phyloP scores from a whole-genome alignment of 2,797 vertebrate genomes.

The Distichodus sexfasciatus region DNA sequence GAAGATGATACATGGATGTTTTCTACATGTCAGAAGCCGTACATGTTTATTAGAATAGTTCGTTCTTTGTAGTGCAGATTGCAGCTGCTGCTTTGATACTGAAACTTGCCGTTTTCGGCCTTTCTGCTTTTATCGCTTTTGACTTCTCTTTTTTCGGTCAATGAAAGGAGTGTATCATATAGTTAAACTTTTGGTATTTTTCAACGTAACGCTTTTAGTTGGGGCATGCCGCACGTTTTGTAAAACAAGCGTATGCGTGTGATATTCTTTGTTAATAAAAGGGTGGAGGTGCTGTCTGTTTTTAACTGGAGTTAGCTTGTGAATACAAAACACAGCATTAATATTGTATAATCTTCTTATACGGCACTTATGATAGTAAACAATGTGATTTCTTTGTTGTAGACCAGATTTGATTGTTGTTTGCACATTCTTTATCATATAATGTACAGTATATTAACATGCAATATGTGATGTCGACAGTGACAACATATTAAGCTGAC shows the following conservation, averaged over 20 bases:
- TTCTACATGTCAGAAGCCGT: too few relatives aligned
- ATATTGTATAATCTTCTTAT: not conserved
- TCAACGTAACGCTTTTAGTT: constrained; percentile 17
- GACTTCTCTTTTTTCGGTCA: not conserved
- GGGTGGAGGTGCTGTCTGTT: too few relatives aligned
- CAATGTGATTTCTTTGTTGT: constrained; percentile 1
- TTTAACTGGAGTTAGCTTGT: constrained; percentile 20
- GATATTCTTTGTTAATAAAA: constrained; percentile 20
- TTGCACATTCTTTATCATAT: constrained; percentile 19
- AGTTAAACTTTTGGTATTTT: constrained; percentile 22
- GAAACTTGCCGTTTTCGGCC: too few relatives aligned
- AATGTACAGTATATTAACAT: constrained; percentile 16
- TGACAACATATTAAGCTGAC: constrained; percentile 21
- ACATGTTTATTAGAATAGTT: too few relatives aligned
- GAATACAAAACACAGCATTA: constrained; percentile 17
- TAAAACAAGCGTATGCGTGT: constrained; percentile 4
- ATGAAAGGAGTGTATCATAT: not conserved
- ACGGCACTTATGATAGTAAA: not conserved
- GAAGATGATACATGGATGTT: too few relatives aligned
- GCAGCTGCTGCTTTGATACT: not conserved
- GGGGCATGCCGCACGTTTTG: constrained; percentile 41
- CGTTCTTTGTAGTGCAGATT: too few relatives aligned
- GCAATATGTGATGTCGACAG: constrained; percentile 26
- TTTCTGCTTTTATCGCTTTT: too few relatives aligned
- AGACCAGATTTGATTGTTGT: constrained; percentile 4